Conservation (phyloP, 1,140 invertebrate species). For the Heliconius himera region DNA sequence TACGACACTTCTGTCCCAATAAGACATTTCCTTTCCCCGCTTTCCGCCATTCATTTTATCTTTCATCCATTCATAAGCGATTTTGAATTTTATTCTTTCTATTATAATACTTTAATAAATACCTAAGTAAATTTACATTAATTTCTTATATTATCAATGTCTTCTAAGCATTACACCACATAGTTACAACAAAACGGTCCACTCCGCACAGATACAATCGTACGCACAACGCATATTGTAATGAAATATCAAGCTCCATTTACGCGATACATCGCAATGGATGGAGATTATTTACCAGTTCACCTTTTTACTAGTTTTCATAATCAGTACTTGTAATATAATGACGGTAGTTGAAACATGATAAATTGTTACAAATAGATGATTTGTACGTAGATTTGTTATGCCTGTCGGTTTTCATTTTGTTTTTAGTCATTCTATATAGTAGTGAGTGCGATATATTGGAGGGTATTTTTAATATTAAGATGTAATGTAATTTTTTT, state of each 20-base stretch:
- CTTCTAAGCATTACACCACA: conserved; percentile 13
- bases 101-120: too few species aligned
- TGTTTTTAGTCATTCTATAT: neutral
- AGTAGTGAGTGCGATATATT: too few species aligned
- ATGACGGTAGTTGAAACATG: conserved; percentile 1
- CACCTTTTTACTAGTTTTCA: conserved; percentile 39
- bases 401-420: neutral
- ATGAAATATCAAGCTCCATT: conserved; percentile 64
- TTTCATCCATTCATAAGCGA: too few species aligned
- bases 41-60: too few species aligned
- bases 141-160: neutral
- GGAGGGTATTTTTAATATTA: too few species aligned
- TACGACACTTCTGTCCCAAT: too few species aligned
- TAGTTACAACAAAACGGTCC: conserved; percentile 20
- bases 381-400: neutral
- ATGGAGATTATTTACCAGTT: conserved; percentile 37
- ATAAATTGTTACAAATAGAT: neutral
- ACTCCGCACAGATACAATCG: conserved; percentile 28
- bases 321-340: conserved; percentile 21
- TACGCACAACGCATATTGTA: conserved; percentile 37
- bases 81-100: too few species aligned
- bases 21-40: too few species aligned
- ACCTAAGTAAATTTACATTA: neutral
- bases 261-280: conserved; percentile 43
- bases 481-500: too few species aligned